Evolutionary conservation across 2,113 vertebrate species (phyloP).

Genomic region (Hippocampus guttulatus): DNA sequence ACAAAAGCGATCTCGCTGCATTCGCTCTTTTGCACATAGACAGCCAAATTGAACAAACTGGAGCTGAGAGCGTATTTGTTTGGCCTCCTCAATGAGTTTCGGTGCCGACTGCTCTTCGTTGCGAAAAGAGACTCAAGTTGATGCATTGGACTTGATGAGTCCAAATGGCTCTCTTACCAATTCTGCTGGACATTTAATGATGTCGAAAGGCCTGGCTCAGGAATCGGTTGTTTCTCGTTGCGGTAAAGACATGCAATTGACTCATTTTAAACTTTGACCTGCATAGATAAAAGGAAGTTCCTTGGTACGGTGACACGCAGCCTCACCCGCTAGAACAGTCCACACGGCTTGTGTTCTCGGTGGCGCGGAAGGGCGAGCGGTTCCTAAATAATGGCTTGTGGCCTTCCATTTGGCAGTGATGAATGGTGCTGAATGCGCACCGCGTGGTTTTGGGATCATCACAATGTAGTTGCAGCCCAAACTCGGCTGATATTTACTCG

Average conservation of each 20-base stretch:
- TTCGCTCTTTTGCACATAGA: constrained; percentile 19
- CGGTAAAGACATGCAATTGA: neutral
- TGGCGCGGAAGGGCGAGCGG: constrained; percentile 26
- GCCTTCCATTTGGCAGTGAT: constrained; percentile 57
- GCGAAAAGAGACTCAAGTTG: constrained; percentile 14
- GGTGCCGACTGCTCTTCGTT: constrained; percentile 15
- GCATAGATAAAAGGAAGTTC: neutral
- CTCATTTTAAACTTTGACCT: constrained; percentile 7
- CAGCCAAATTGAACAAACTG: constrained; percentile 33
- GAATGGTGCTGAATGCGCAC: constrained; percentile 37
- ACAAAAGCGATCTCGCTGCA: constrained; percentile 52
- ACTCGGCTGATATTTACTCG: constrained; percentile 26
- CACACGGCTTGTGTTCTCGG: constrained; percentile 13
- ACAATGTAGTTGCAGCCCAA: constrained; percentile 29
- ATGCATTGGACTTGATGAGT: constrained; percentile 48
- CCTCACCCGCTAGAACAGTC: neutral
- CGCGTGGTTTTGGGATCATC: constrained; percentile 49
- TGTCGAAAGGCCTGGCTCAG: constrained; percentile 19
- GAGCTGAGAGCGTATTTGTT: constrained; percentile 19
- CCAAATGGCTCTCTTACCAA: constrained; percentile 31
- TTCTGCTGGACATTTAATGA: constrained; percentile 53
- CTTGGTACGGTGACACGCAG: constrained; percentile 8
- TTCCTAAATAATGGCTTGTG: constrained; percentile 51
- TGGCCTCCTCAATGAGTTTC: constrained; percentile 28
- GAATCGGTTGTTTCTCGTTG: neutral